Evolutionary conservation across 2,113 vertebrate genomes (phyloP), one percentile per base, ranked within the genome.

Genomic region (Apodemus speciosus): DNA sequence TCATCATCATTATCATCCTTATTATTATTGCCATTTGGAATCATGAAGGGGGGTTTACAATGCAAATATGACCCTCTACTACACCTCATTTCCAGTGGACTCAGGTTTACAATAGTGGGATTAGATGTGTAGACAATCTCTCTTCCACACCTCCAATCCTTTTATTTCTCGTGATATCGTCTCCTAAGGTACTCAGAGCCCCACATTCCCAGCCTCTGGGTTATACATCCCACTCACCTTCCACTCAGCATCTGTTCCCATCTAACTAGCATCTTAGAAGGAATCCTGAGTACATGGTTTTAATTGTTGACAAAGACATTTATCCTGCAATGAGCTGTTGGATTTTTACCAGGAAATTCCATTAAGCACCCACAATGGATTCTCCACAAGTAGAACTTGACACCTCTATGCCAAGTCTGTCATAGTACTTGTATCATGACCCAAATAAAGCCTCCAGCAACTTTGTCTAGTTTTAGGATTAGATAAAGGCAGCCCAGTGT

Each of bases 391-490:
- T 13, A 40, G 25, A 71, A 88, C 11, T 90, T 85, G 23, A 83
- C 53, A 64, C 5, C 72, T 73, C 11, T 18, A 60, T 35, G n/a
- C 51, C 62, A 75, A 62, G 40, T 80, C 43, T 68, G 51, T 92
- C 90, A 53, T 0, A 25, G 46, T 68, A 38, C 20, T 72, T 85
- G n/a, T 68, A 75, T 77, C 56, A 76, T 56, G 64, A 62, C 72
- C 60, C 89, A 88, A 87, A 89, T 80, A 85, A 71, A 30, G 27
- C 16, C 91, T 60, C 66, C 53, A 66, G 66, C 16, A 87, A 60
- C 15, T 79, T 68, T 60, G 85, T n/a, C 76, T 95, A 88, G 89
- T 94, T 93, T 86, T n/a, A 64, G 83, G 72, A 69, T 90, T 85
- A 89, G 86, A 75, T 53, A 81, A 90, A 89, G 88, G 56, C 40